These are phyloP conservation scores for Ametastegia equiseti DNA, from an alignment of 2,888 invertebrate species.

Conservation along the genomic window DNA sequence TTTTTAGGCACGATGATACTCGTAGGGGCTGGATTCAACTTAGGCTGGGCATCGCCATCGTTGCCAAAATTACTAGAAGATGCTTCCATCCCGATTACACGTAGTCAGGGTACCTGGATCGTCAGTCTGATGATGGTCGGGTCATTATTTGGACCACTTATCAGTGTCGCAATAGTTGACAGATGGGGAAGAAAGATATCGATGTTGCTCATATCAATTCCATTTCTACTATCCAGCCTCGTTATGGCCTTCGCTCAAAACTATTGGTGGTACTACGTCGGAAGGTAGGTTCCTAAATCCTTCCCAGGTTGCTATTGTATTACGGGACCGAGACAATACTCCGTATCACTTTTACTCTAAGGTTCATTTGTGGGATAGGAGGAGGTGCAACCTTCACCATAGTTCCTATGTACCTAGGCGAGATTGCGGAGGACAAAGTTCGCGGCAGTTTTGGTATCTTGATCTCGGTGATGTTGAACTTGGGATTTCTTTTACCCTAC, in stretches of 20 bases:
- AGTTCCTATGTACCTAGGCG: constrained; percentile 56
- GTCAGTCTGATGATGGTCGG: constrained; percentile 51
- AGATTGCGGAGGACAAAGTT: constrained; percentile 56
- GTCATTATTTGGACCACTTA: constrained; percentile 54
- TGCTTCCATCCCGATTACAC: constrained; percentile 37
- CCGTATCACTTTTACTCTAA: not conserved
- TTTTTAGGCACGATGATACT: constrained; percentile 17
- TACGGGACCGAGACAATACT: not conserved
- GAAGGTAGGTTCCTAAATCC: not conserved
- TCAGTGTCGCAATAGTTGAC: constrained; percentile 52
- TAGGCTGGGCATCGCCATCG: constrained; percentile 51
- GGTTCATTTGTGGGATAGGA: not conserved
- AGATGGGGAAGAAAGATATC: constrained; percentile 58
- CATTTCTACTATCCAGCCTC: constrained; percentile 53
- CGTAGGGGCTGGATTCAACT: constrained; percentile 48
- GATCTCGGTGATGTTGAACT: constrained; percentile 44
- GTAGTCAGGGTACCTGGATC: constrained; percentile 51
- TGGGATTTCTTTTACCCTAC: constrained; percentile 53
- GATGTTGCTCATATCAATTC: constrained; percentile 46
- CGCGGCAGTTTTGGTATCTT: constrained; percentile 55
- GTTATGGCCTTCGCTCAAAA: constrained; percentile 49
- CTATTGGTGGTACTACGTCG: constrained; percentile 52
- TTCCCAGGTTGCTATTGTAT: not conserved
- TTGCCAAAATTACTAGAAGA: constrained; percentile 40
- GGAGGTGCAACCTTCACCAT: not conserved